Percentiles rank a stretch among this genome's conserved stretches.
phyloP scores from a whole-genome alignment of 1,140 invertebrate genomes.

The Ylistrum balloti region DNA sequence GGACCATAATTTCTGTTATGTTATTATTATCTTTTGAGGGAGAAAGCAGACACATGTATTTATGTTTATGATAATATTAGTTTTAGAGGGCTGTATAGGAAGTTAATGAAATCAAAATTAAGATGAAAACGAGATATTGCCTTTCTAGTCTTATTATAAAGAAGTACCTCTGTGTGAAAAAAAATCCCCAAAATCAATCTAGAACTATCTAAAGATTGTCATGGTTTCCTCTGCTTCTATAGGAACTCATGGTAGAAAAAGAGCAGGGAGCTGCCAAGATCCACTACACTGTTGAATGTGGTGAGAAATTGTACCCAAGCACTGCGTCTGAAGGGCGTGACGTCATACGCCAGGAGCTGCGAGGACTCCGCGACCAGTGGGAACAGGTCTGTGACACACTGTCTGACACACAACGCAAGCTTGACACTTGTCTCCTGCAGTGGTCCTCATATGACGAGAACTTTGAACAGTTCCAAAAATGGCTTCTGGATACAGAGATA shows the following conservation, averaged over 20 bases:
- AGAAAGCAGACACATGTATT: too few species aligned
- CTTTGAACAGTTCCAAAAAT: slow-evolving; percentile 93
- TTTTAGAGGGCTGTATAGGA: too few species aligned
- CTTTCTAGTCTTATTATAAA: too few species aligned
- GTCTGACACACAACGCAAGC: slow-evolving; percentile 90
- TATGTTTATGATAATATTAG: too few species aligned
- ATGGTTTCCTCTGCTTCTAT: not conserved
- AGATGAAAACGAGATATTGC: too few species aligned
- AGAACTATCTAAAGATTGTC: too few species aligned
- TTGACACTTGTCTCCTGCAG: slow-evolving; percentile 92
- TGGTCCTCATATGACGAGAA: slow-evolving; percentile 81
- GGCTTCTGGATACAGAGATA: slow-evolving; percentile 94
- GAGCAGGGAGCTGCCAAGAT: slow-evolving; percentile 92
- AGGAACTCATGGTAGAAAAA: slow-evolving; percentile 90
- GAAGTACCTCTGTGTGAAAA: too few species aligned
- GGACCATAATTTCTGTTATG: too few species aligned
- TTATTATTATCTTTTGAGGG: too few species aligned
- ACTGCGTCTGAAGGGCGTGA: slow-evolving; percentile 97
- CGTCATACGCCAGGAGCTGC: slow-evolving; percentile 93
- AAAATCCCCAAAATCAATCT: too few species aligned
- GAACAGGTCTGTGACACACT: slow-evolving; percentile 87
- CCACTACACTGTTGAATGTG: slow-evolving; percentile 92
- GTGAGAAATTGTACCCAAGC: slow-evolving; percentile 95
- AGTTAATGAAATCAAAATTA: too few species aligned
- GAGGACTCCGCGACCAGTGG: slow-evolving; percentile 92